These are phyloP conservation scores for Spisula solida DNA, from an alignment of 2,888 invertebrate species.

Conservation along the genomic window DNA sequence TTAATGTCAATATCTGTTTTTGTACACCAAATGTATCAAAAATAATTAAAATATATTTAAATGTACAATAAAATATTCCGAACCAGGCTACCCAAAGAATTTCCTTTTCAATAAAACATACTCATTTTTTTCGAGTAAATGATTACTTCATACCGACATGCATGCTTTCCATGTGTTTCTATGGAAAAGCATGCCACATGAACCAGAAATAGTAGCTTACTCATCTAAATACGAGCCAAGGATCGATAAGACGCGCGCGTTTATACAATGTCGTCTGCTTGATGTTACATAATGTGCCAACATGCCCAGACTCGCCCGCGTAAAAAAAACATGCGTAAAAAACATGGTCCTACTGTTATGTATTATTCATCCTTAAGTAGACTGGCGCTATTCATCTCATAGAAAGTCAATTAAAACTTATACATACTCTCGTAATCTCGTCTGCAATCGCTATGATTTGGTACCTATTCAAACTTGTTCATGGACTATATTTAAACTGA, in stretches of 20 bases:
- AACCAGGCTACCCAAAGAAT: not conserved
- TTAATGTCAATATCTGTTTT: not conserved
- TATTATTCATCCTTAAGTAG: constrained; percentile 1
- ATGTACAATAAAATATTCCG: not conserved
- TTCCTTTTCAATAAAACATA: not conserved
- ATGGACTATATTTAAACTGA: no score
- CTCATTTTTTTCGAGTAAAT: not conserved
- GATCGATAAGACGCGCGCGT: constrained; percentile 13
- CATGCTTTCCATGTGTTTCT: not conserved
- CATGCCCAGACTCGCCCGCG: constrained; percentile 13
- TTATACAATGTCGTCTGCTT: constrained; percentile 21
- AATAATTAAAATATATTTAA: not conserved
- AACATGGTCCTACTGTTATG: not conserved
- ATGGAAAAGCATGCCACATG: not conserved
- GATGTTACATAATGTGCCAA: constrained; percentile 19
- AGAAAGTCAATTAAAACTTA: no score
- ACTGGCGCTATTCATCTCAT: not conserved
- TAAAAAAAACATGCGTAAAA: not conserved
- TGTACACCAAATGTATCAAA: not conserved
- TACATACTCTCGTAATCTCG: no score
- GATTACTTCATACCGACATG: not conserved
- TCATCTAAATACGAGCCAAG: not conserved
- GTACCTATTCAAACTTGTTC: no score
- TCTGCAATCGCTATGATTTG: no score
- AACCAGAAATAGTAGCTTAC: constrained; percentile 25